Percentiles rank a stretch among this genome's conserved stretches.
phyloP scores from a whole-genome alignment of 2,888 invertebrate genomes.

The Hyppa rectilinea region DNA sequence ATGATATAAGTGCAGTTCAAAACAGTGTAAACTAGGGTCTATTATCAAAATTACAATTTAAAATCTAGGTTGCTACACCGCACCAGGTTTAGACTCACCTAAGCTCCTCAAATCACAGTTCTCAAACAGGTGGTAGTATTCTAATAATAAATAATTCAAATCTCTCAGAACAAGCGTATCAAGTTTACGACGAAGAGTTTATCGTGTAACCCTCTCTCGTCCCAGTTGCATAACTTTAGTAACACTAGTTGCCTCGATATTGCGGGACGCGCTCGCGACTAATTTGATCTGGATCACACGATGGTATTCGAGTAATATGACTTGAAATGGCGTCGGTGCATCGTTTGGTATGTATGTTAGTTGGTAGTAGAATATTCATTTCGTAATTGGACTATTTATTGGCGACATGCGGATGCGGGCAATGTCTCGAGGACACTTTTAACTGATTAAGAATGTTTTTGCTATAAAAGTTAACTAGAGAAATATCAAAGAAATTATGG shows the following conservation, averaged over 20 bases:
- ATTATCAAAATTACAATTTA: background rate
- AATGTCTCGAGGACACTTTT: background rate
- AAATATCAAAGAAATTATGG: too few relatives aligned
- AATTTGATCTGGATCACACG: conserved; percentile 32
- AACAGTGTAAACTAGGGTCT: too few relatives aligned
- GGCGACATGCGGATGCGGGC: background rate
- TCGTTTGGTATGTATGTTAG: conserved; percentile 5
- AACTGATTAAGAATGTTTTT: too few relatives aligned
- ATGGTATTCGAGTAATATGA: conserved; percentile 32
- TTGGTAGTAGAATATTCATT: background rate
- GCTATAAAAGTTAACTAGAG: too few relatives aligned
- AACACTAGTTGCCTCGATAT: conserved; percentile 45
- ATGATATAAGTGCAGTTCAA: background rate
- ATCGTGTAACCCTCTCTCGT: conserved; percentile 15
- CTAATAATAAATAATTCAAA: conserved; percentile 44
- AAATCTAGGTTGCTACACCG: background rate
- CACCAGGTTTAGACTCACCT: conserved; percentile 10
- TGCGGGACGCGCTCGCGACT: conserved; percentile 8
- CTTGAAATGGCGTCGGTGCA: conserved; percentile 16
- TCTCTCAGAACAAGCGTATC: conserved; percentile 4
- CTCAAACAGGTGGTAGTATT: conserved; percentile 43
- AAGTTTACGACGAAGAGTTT: conserved; percentile 30
- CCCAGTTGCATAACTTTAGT: conserved; percentile 56
- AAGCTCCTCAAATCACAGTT: conserved; percentile 8
- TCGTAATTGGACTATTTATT: background rate